Evolutionary conservation across 2,113 vertebrate genomes (phyloP).

Genomic region (Chrysochloris asiatica): DNA sequence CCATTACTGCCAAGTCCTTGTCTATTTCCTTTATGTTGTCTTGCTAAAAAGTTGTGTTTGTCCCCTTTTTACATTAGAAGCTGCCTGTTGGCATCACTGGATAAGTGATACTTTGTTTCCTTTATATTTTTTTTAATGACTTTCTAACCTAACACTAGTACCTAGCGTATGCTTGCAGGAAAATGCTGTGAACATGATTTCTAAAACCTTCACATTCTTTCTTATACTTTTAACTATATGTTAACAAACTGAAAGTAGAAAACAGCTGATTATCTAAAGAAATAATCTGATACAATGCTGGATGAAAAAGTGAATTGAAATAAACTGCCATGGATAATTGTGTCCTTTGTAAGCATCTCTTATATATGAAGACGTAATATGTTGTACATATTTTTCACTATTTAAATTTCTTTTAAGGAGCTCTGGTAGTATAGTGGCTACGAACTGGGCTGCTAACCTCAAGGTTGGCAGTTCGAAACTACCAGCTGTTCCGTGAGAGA

Average conservation of each 20-base stretch:
- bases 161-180: not conserved
- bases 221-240: not conserved
- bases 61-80: not conserved
- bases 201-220: not conserved
- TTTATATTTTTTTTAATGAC: not conserved
- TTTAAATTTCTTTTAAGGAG: conserved; percentile 78
- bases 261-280: conserved; percentile 25
- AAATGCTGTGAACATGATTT: not conserved
- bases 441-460: too few relatives aligned
- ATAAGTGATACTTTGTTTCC: not conserved
- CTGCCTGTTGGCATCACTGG: not conserved
- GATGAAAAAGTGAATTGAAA: conserved; percentile 53
- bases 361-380: conserved; percentile 47
- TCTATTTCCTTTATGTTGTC: not conserved
- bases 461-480: too few relatives aligned
- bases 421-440: too few relatives aligned
- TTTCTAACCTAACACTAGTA: not conserved
- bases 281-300: conserved; percentile 57
- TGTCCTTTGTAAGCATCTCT: conserved; percentile 34
- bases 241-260: not conserved
- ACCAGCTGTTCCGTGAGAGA: too few relatives aligned
- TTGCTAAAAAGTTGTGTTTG: not conserved
- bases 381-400: conserved; percentile 51
- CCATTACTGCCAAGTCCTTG: not conserved
- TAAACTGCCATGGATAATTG: conserved; percentile 57